Evolutionary conservation across 2,113 vertebrate genomes (phyloP), one percentile per base, ranked within the genome.

Genomic region (Osmerus mordax): DNA sequence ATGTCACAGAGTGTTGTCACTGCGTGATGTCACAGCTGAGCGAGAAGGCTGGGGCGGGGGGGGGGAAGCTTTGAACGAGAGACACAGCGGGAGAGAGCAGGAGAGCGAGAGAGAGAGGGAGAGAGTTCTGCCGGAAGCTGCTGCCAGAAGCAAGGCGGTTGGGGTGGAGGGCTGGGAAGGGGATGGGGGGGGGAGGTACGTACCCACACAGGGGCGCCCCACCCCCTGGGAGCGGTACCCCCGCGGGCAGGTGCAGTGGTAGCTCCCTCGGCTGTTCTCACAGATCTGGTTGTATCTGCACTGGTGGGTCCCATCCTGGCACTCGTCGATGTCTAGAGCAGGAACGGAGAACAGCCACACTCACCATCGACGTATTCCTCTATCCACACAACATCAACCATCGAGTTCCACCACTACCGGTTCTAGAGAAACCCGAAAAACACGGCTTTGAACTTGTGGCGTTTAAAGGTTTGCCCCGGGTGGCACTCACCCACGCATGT

Each of bases 261-360:
- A 94, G 88, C 95, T 96, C 61, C 97, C 96, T 67, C 89, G 88
- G 0, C 90, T 95, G 79, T 99, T 99, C 89, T 99, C 96, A 71
- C 97, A 99, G 54, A 95, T 91, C 90, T 99, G 97, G 83, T 98
- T 97, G 76, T 97, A 96, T 83, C 93, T 91, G 91, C 97, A 99
- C 70, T 94, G 95, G 83, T 99, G 97, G 14, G 90, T 94, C 12
- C 96, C 95, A 4, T 95, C 94, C 83, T 76, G 90, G 89, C 97
- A 99, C 80, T 99, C 97, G 60, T 99, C 92, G 0, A 99, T 90
- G 80, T 99, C 97, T 99, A 78, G 6, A 79, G 70, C 75, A 3
- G 78, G 72, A 23, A 15, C 23, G 51, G 21, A 68, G 51, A 54
- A 56, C 55, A 47, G 41, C 41, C 41, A 12, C 41, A 12, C 41